Evolutionary conservation across 2,797 vertebrate genomes (phyloP).

Genomic region (Bovichtus diacanthus): DNA sequence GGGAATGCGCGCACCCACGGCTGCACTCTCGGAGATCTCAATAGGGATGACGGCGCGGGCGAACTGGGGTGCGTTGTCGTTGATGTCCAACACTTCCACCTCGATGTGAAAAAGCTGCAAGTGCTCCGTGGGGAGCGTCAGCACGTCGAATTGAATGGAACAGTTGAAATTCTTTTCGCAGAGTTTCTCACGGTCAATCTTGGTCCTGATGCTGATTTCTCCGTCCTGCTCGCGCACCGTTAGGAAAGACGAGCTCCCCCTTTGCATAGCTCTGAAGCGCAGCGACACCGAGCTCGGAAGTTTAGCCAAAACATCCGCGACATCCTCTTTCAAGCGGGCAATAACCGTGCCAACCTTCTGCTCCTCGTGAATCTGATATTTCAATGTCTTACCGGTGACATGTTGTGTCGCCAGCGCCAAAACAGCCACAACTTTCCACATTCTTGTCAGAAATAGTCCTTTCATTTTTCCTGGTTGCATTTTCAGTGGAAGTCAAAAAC

Average conservation of each 20-base stretch:
- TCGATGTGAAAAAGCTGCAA: slow-evolving; percentile 96
- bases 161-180: slow-evolving; percentile 97
- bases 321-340: slow-evolving; percentile 92
- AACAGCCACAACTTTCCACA: slow-evolving; percentile 72
- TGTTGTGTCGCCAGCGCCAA: slow-evolving; percentile 69
- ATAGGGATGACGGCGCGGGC: slow-evolving; percentile 92
- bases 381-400: slow-evolving; percentile 88
- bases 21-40: slow-evolving; percentile 95
- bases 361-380: slow-evolving; percentile 96
- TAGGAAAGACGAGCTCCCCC: slow-evolving; percentile 89
- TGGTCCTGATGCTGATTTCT: slow-evolving; percentile 93
- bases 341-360: slow-evolving; percentile 94
- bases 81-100: slow-evolving; percentile 96
- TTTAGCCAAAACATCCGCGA: slow-evolving; percentile 90
- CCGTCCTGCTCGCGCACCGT: slow-evolving; percentile 93
- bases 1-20: slow-evolving; percentile 94
- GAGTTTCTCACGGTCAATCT: slow-evolving; percentile 96
- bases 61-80: slow-evolving; percentile 96
- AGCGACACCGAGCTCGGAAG: slow-evolving; percentile 90
- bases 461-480: slow-evolving; percentile 63
- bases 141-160: slow-evolving; percentile 96
- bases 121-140: slow-evolving; percentile 95
- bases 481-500: slow-evolving; percentile 19
- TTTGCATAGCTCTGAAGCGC: slow-evolving; percentile 94
- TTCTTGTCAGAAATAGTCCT: slow-evolving; percentile 66